phyloP scores from a whole-genome alignment of 2,113 vertebrate species.

The Strigops habroptila region DNA sequence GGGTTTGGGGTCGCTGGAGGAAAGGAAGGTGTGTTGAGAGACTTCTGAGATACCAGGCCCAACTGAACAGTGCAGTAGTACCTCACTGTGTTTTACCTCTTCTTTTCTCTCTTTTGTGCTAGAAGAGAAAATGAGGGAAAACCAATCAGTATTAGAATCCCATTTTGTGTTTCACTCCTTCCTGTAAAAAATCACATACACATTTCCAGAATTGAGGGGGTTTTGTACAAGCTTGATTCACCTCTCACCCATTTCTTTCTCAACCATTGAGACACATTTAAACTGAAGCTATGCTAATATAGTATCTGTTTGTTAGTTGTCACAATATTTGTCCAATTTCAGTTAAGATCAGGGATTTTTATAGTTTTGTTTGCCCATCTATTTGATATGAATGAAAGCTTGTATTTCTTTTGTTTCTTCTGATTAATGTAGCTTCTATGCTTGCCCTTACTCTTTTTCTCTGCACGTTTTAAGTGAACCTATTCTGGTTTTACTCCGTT shows the following conservation, averaged over 20 bases:
- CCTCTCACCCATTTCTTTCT: neutral
- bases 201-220: neutral
- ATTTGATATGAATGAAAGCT: neutral
- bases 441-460: neutral
- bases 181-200: neutral
- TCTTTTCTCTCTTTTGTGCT: neutral
- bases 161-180: neutral
- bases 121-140: neutral
- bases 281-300: neutral
- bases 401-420: neutral
- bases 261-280: neutral
- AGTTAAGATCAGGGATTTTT: neutral
- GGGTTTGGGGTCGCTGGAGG: neutral
- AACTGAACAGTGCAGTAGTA: neutral
- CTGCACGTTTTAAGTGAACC: neutral
- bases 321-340: neutral
- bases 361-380: neutral
- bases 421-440: neutral
- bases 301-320: neutral
- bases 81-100: neutral
- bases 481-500: constrained; percentile 7
- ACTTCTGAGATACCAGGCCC: neutral
- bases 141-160: neutral
- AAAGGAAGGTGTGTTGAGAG: neutral
- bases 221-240: neutral